Evolutionary conservation across 2,888 invertebrate species (phyloP), one percentile per base, ranked within the genome.

Genomic region (Pollenia labialis): DNA sequence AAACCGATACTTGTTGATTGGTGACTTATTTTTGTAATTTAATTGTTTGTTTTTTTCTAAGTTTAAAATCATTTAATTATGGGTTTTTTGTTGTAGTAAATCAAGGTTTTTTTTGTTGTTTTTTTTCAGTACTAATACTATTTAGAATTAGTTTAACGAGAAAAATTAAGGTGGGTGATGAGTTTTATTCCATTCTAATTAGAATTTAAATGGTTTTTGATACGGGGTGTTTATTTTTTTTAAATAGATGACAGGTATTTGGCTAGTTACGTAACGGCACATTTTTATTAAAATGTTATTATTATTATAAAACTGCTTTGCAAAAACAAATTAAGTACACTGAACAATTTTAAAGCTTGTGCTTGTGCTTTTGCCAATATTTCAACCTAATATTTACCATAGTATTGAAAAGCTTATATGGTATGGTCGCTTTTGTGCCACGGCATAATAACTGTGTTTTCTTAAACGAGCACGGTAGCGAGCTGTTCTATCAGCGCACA

Each of bases 1-100:
- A 91, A 85, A 79, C 87, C 81, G 72, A 85, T 82, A 46, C 62
- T 64, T 62, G 66, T 84, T 88, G 69, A 89, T 80, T 84, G 77
- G 32, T 79, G 76, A 85, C 64, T 72, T 68, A 48, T 80, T 60
- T 74, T 62, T 42, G 46, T 8, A 64, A 54, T 44, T 23, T 16
- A 11, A 56, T 74, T 64, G 16, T 32, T 77, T 66, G n/a, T 81
- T 75, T 48, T 62, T 60, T 42, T 71, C 12, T 18, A 14, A 66
- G n/a, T 79, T 14, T 76, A 32, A 32, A 32, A 32, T 52, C 46
- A 46, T 54, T 46, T 54, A 44, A 14, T 42, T 18, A 48, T 52
- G 64, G 66, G 58, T 52, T 76, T 60, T 54, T 81, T 81, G 64
- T 87, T 81, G 52, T 75, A 54, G 32, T 68, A 75, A 76, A 62